These are phyloP conservation scores for Xenentodon cancila DNA, from an alignment of 2,797 vertebrate genomes.

Conservation along the genomic window DNA sequence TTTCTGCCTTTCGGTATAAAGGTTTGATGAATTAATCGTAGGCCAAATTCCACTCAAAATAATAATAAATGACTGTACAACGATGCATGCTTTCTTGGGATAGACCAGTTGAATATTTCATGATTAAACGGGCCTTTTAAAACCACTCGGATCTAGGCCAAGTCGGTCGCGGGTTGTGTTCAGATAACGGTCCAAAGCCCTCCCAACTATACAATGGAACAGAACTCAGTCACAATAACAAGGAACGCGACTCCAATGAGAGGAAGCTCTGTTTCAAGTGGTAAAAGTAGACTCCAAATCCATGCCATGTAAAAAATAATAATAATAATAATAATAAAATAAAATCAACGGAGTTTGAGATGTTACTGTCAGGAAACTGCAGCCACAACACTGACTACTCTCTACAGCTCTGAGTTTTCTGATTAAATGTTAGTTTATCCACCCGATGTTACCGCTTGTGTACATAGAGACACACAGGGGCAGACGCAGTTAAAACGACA, in stretches of 20 bases:
- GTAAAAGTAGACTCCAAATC: neutral
- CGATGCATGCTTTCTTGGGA: slow-evolving; percentile 61
- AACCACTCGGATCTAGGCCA: slow-evolving; percentile 79
- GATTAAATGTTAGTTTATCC: neutral
- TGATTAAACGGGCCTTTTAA: slow-evolving; percentile 75
- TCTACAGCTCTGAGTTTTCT: neutral
- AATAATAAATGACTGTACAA: slow-evolving; percentile 64
- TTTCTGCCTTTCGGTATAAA: slow-evolving; percentile 25
- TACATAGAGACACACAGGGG: neutral
- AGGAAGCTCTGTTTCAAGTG: slow-evolving; percentile 10
- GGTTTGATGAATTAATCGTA: slow-evolving; percentile 72
- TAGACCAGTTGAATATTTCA: slow-evolving; percentile 79
- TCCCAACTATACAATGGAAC: slow-evolving; percentile 63
- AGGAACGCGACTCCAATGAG: slow-evolving; percentile 32
- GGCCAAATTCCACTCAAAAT: slow-evolving; percentile 59
- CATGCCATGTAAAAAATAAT: slow-evolving; percentile 23
- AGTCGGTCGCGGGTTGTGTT: slow-evolving; percentile 52
- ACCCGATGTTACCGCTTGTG: no score
- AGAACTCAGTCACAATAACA: slow-evolving; percentile 13
- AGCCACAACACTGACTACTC: slow-evolving; percentile 42
- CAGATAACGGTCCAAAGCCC: slow-evolving; percentile 78
- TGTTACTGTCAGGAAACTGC: slow-evolving; percentile 26
- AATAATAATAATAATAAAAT: no score
- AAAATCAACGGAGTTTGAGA: slow-evolving; percentile 7
- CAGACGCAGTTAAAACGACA: neutral